Evolutionary conservation across 2,113 vertebrate genomes (phyloP).

Genomic region (Grammomys surdaster): DNA sequence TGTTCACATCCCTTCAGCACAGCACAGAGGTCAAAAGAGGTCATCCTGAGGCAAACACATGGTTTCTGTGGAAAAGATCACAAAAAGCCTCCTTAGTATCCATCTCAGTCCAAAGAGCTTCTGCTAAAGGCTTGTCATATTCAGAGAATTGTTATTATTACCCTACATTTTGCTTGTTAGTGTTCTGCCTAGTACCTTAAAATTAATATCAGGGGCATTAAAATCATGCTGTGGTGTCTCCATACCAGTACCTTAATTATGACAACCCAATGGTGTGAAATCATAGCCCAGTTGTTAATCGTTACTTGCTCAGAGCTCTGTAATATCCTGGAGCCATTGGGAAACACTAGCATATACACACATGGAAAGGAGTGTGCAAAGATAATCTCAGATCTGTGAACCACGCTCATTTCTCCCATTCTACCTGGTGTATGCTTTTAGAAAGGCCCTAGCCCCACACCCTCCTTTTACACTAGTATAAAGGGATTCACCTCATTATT

Average conservation of each 20-base stretch:
- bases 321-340: fast-evolving
- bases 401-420: too few relatives aligned
- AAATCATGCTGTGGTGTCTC: not conserved
- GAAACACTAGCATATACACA: too few relatives aligned
- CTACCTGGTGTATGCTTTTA: too few relatives aligned
- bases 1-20: not conserved
- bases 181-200: not conserved
- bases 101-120: not conserved
- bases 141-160: not conserved
- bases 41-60: not conserved
- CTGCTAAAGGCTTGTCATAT: not conserved
- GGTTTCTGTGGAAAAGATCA: not conserved
- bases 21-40: not conserved
- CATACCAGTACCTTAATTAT: not conserved
- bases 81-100: not conserved
- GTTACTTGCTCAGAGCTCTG: not conserved
- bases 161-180: not conserved
- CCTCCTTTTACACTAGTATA: not conserved
- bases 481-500: not conserved
- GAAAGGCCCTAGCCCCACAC: too few relatives aligned
- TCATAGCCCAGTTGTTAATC: not conserved
- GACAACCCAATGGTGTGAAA: fast-evolving
- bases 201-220: not conserved
- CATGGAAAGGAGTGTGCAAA: not conserved
- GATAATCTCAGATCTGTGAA: not conserved